Conservation (phyloP, 2,797 vertebrate species). For the Syndactyla subalaris region DNA sequence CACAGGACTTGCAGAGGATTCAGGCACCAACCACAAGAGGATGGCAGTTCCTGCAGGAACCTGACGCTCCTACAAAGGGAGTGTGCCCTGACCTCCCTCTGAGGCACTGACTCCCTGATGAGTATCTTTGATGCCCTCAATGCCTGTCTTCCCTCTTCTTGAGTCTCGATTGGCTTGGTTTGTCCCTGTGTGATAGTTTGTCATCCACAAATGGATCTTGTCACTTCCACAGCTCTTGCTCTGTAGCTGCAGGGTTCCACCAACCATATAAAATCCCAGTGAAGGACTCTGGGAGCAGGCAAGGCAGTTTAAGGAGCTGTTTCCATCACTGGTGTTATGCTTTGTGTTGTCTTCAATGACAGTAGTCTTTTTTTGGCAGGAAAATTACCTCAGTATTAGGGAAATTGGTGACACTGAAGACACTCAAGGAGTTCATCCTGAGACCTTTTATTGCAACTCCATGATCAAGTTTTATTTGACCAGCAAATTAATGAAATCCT, state of each 20-base stretch:
- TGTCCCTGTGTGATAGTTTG: not conserved
- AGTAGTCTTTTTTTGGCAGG: not conserved
- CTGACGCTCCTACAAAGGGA: rapidly evolving
- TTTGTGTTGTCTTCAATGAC: not conserved
- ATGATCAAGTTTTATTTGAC: not conserved
- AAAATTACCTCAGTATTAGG: not conserved
- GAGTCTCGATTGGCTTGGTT: not conserved
- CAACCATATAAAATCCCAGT: not conserved
- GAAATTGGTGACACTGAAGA: not conserved
- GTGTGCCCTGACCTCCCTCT: not conserved
- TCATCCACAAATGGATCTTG: not conserved
- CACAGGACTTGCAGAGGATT: not conserved
- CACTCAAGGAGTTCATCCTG: not conserved
- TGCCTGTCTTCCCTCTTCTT: not conserved
- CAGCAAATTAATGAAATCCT: not conserved
- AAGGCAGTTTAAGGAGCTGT: not conserved
- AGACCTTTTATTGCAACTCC: not conserved
- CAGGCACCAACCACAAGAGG: not conserved
- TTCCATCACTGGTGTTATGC: not conserved
- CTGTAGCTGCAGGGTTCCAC: not conserved
- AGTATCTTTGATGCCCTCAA: not conserved
- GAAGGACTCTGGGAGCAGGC: not conserved
- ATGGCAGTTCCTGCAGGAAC: not conserved
- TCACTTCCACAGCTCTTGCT: not conserved
- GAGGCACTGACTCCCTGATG: not conserved